Percentiles rank a stretch among this genome's conserved stretches.
These are phyloP conservation scores for Ferrisia virgata DNA, from an alignment of 2,888 invertebrate species.

Conservation along the genomic window DNA sequence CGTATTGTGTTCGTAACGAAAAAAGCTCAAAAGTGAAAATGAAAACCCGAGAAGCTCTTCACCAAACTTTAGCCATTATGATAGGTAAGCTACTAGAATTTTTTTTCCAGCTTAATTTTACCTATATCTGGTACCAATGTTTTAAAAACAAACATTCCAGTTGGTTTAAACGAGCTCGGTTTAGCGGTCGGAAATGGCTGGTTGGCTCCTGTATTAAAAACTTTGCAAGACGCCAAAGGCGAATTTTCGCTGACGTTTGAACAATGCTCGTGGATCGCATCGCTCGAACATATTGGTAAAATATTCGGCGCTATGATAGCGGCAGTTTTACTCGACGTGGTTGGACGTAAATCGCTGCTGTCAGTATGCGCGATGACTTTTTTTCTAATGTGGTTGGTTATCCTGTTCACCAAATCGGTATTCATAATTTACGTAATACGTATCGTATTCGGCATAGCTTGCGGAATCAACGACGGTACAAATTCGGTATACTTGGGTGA, in stretches of 20 bases:
- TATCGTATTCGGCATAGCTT: slow-evolving; percentile 49
- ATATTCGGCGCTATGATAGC: background rate
- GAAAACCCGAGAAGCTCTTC: background rate
- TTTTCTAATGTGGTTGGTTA: background rate
- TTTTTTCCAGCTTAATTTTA: background rate
- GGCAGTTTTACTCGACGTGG: background rate
- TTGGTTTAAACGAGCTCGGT: background rate
- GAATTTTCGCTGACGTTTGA: background rate
- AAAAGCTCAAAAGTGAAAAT: background rate
- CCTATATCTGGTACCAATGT: background rate
- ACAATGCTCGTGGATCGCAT: slow-evolving; percentile 7
- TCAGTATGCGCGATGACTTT: background rate
- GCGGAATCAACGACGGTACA: slow-evolving; percentile 49
- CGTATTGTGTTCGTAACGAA: background rate
- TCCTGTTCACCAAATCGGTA: background rate
- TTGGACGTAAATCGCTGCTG: slow-evolving; percentile 1
- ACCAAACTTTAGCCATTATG: background rate
- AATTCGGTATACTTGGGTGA: slow-evolving; percentile 49
- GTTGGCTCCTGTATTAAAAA: background rate
- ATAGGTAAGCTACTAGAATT: background rate
- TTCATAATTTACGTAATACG: slow-evolving; percentile 47
- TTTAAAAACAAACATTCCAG: background rate
- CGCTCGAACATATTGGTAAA: background rate
- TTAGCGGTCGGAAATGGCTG: background rate
- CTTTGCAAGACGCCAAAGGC: background rate